Base-by-base conservation (phyloP, 2,797 vertebrate genomes). In the Bucorvus abyssinicus region DNA sequence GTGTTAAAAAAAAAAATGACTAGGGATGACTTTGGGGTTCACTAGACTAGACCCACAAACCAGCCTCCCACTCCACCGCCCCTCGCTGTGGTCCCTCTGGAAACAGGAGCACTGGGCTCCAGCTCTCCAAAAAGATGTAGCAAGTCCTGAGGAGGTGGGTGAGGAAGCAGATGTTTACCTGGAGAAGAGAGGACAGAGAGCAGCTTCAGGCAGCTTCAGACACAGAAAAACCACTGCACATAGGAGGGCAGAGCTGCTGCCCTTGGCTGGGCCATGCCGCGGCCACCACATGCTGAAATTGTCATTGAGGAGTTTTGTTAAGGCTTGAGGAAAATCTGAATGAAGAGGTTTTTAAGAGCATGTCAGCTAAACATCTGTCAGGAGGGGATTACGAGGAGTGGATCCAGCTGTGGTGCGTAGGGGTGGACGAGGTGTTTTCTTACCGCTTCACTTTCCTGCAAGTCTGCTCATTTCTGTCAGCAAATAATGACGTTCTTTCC, bases 191-290 rank as follows among this genome's bases (percentile, higher is more conserved):
- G 27, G 34, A 2, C 12, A 1, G 36, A 10, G 38, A 11, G 78
- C 30, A 11, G 47, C 4, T 47, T 34, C 3, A 2, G 52, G 21
- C 10, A 32, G 11, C 34, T 44, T 36, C 22, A 12, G 60, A 12
- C 22, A 1, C 9, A 5, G 36, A 1, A 12, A 19, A 44, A 5
- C 14, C 2, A 0, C 6, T 2, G 32, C 59, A 4, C 24, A 6
- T 49, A 10, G 29, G 11, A 64, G 50, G 49, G 59, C 8, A 9
- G 42, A 34, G 47, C 52, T 27, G n/a, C 44, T 36, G 34, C 22
- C 73, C 50, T 9, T 14, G 30, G 32, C 55, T 55, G 47, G 45
- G 40, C 52, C 10, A 0, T 14, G 67, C 49, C 12, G 0, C 6
- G 1, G 38, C 52, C 56, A 68, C 67, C 75, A 7, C 23, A 18